Percentiles rank a stretch among this genome's conserved stretches.
These are phyloP conservation scores for Leptopilina drosophilae DNA, from an alignment of 2,888 invertebrate species.

Conservation along the genomic window DNA sequence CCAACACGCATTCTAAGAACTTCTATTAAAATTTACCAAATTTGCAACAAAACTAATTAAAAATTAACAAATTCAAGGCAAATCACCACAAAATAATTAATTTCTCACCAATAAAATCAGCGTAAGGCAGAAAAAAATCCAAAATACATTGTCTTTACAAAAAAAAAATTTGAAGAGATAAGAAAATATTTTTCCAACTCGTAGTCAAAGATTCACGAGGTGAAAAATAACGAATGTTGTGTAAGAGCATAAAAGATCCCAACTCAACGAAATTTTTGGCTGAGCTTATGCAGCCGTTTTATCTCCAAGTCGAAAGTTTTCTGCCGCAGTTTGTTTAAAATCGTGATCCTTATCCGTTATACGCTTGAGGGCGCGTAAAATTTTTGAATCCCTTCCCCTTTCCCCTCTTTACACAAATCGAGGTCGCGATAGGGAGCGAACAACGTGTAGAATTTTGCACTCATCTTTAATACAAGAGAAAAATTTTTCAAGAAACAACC, in stretches of 20 bases:
- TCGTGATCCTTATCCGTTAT: slow-evolving; percentile 32
- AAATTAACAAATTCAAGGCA: too few relatives aligned
- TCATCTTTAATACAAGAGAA: background rate
- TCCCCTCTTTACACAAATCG: background rate
- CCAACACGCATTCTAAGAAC: too few relatives aligned
- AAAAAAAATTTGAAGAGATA: too few relatives aligned
- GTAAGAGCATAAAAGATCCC: slow-evolving; percentile 17
- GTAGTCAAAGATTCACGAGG: slow-evolving; percentile 27
- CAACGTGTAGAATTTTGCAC: slow-evolving; percentile 24
- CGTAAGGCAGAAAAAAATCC: too few relatives aligned
- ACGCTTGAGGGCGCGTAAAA: slow-evolving; percentile 40
- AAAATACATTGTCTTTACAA: too few relatives aligned
- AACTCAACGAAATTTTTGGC: slow-evolving; percentile 14
- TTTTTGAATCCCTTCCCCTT: slow-evolving; percentile 18
- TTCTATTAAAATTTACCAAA: too few relatives aligned
- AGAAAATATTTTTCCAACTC: too few relatives aligned
- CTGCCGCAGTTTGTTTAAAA: slow-evolving; percentile 32
- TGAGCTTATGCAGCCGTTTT: slow-evolving; percentile 32
- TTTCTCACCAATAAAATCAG: too few relatives aligned
- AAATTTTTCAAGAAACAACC: background rate
- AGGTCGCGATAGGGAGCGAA: slow-evolving; percentile 21
- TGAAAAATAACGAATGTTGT: slow-evolving; percentile 16
- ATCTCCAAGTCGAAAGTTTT: slow-evolving; percentile 26
- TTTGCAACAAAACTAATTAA: too few relatives aligned
- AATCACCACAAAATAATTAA: too few relatives aligned